phyloP scores from a whole-genome alignment of 2,113 vertebrate genomes.

The Coptodon bakossiorum region DNA sequence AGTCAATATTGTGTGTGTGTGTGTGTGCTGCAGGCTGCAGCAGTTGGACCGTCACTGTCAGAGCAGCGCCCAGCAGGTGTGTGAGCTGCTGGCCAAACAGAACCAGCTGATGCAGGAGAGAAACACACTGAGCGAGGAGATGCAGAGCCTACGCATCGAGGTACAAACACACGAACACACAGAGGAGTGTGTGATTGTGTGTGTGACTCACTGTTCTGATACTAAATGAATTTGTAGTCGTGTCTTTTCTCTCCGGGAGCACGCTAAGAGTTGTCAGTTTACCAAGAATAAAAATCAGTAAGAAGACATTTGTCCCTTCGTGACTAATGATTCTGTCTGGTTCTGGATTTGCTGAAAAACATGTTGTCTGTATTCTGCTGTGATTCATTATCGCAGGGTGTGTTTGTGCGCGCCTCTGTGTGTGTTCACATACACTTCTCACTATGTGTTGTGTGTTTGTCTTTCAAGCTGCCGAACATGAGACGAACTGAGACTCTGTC shows the following conservation, averaged over 20 bases:
- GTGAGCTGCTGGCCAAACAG: slow-evolving; percentile 86
- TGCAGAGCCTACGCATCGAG: slow-evolving; percentile 72
- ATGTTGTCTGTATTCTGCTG: background rate
- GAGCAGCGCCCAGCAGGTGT: slow-evolving; percentile 85
- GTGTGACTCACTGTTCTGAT: background rate
- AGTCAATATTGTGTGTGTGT: slow-evolving; percentile 21
- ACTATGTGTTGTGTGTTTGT: background rate
- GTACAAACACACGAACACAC: slow-evolving; percentile 45
- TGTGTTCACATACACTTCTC: background rate
- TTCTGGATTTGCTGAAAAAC: background rate
- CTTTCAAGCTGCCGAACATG: slow-evolving; percentile 38
- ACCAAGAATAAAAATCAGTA: background rate
- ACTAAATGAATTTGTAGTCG: background rate
- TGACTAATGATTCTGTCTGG: slow-evolving; percentile 4
- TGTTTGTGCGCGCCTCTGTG: background rate
- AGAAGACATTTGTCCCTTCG: background rate
- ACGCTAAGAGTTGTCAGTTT: background rate
- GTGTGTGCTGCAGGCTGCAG: slow-evolving; percentile 75
- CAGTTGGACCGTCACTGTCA: slow-evolving; percentile 91
- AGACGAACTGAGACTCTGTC: slow-evolving; percentile 18
- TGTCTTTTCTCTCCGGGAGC: background rate
- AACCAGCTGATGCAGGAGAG: slow-evolving; percentile 84
- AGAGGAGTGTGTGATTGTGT: background rate
- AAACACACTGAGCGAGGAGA: slow-evolving; percentile 78
- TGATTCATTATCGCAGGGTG: background rate